Percentiles rank a stretch among this genome's conserved stretches.
Evolutionary conservation across 1,140 invertebrate genomes (phyloP).

Genomic region (Condylostylus longicornis): DNA sequence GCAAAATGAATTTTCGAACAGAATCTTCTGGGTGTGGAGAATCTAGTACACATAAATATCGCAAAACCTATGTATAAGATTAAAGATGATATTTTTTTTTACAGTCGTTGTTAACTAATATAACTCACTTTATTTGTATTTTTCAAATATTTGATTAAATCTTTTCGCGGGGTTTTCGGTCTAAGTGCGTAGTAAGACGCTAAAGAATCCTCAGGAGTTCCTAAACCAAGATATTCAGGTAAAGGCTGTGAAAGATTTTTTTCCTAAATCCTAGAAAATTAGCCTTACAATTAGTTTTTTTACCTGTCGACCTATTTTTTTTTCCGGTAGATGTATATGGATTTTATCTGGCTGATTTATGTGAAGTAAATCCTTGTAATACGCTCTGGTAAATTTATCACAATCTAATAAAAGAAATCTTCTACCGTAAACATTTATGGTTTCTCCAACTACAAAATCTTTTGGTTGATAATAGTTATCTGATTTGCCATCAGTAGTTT

Average conservation of each 20-base stretch:
- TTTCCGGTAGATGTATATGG: conserved; percentile 10
- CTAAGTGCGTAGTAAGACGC: conserved; percentile 50
- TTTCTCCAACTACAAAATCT: conserved; percentile 60
- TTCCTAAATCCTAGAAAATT: neutral
- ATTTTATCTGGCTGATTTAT: conserved; percentile 15
- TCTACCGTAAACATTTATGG: conserved; percentile 48
- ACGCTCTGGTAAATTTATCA: conserved; percentile 63
- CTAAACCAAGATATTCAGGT: conserved; percentile 54
- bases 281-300: neutral
- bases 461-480: conserved; percentile 55
- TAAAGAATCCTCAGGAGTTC: conserved; percentile 57
- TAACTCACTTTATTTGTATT: conserved; percentile 42
- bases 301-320: conserved; percentile 1
- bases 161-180: conserved; percentile 52
- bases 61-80: conserved; percentile 32
- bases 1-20: conserved; percentile 45
- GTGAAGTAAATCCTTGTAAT: conserved; percentile 36
- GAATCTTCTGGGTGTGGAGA: conserved; percentile 51
- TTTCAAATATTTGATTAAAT: conserved; percentile 44
- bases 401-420: conserved; percentile 64
- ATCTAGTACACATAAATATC: conserved; percentile 49
- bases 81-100: conserved; percentile 1
- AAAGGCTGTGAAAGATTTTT: conserved; percentile 28
- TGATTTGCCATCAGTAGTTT: conserved; percentile 50
- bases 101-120: conserved; percentile 12